A percentile compares a stretch with the other conserved stretches of the same genome.
phyloP scores from a whole-genome alignment of 2,113 vertebrate genomes.

The Cebidichthys violaceus region DNA sequence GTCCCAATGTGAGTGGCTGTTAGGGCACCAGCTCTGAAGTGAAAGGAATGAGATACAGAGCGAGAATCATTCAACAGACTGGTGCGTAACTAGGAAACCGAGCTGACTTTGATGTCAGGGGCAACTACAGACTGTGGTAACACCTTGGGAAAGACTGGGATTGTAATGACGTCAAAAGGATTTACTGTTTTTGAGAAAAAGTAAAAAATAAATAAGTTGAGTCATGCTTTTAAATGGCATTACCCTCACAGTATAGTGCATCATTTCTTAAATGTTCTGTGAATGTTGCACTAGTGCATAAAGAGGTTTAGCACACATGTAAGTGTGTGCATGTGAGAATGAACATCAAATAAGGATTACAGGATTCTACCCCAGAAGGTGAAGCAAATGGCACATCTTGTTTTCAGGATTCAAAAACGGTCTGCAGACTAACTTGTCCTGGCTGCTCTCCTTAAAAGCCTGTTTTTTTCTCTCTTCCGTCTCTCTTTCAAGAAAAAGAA shows the following conservation, averaged over 20 bases:
- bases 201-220: background rate
- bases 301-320: slow-evolving; percentile 7
- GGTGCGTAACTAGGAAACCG: slow-evolving; percentile 71
- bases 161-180: slow-evolving; percentile 17
- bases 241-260: background rate
- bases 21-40: slow-evolving; percentile 66
- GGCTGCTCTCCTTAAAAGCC: slow-evolving; percentile 26
- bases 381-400: slow-evolving; percentile 26
- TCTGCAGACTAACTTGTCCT: slow-evolving; percentile 30
- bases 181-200: slow-evolving; percentile 2
- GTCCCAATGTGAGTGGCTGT: slow-evolving; percentile 72
- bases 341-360: slow-evolving; percentile 22
- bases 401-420: slow-evolving; percentile 23
- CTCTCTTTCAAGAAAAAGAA: slow-evolving; percentile 18
- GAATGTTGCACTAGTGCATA: slow-evolving; percentile 5
- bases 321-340: background rate
- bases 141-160: slow-evolving; percentile 26
- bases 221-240: slow-evolving; percentile 14
- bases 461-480: slow-evolving; percentile 23
- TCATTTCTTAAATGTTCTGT: slow-evolving; percentile 21
- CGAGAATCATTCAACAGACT: slow-evolving; percentile 63
- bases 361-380: background rate
- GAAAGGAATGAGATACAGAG: slow-evolving; percentile 77
- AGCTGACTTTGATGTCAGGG: slow-evolving; percentile 66
- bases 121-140: slow-evolving; percentile 31